Evolutionary conservation across 2,888 invertebrate genomes (phyloP).

Genomic region (Drosophila yooni): DNA sequence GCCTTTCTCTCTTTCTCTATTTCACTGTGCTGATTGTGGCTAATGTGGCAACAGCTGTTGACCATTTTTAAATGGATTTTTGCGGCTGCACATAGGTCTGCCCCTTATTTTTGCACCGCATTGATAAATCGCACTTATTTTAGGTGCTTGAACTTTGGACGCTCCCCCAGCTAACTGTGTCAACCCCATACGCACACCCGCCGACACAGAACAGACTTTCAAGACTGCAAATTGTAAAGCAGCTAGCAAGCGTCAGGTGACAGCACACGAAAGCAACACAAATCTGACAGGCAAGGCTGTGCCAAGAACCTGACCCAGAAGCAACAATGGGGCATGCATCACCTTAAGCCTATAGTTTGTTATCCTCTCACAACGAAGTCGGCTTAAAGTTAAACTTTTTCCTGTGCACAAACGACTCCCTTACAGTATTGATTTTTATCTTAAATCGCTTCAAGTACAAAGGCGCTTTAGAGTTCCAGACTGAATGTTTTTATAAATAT

Average conservation of each 20-base stretch:
- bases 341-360: constrained; percentile 24
- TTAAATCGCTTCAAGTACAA: neutral
- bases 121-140: constrained; percentile 62
- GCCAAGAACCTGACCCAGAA: constrained; percentile 14
- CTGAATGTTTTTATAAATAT: neutral
- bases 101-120: constrained; percentile 23
- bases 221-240: constrained; percentile 2
- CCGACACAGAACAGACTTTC: constrained; percentile 13
- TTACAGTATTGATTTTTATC: neutral
- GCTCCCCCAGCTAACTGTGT: neutral
- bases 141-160: constrained; percentile 22
- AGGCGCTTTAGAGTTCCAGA: neutral
- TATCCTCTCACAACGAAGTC: constrained; percentile 9
- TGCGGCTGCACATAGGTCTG: constrained; percentile 28
- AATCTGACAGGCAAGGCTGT: constrained; percentile 30
- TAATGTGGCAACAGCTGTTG: constrained; percentile 75
- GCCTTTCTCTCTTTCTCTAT: neutral
- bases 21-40: constrained; percentile 41
- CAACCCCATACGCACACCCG: constrained; percentile 1
- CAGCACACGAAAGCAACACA: constrained; percentile 18
- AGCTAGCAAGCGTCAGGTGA: constrained; percentile 23
- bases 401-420: neutral
- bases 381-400: constrained; percentile 2
- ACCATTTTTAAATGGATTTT: constrained; percentile 55
- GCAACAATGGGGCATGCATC: constrained; percentile 15